Conservation (phyloP, 30 jellyfish, hydroid and myxozoan species). For the Hydractinia symbiolongicarpus region DNA sequence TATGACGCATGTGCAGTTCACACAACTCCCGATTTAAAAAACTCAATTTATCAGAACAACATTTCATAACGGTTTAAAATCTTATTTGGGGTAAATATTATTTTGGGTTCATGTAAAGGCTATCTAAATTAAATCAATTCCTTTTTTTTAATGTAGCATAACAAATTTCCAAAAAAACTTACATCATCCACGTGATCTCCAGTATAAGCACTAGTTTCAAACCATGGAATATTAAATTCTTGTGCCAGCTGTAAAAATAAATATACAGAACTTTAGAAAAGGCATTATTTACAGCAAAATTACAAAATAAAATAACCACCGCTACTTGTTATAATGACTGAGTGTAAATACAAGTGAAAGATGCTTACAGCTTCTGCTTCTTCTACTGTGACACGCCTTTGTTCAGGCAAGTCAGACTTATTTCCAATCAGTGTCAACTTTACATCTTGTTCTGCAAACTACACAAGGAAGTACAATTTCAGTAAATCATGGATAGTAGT, state of each 20-base stretch:
- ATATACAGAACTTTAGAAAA: neutral
- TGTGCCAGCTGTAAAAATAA: constrained; percentile 56
- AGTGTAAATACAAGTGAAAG: no score
- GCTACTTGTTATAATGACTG: neutral
- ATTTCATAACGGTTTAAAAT: no score
- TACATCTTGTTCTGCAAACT: constrained; percentile 87
- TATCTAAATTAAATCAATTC: neutral
- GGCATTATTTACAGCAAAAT: neutral
- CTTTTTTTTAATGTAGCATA: neutral
- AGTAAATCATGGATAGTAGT: no score
- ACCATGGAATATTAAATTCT: constrained; percentile 84
- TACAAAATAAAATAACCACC: neutral
- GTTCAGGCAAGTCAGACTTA: constrained; percentile 70
- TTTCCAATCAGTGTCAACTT: constrained; percentile 73
- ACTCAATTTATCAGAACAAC: neutral
- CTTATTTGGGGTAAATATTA: no score
- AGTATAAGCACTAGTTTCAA: constrained; percentile 93
- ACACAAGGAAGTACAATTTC: neutral
- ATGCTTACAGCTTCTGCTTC: constrained; percentile 70
- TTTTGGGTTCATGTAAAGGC: neutral
- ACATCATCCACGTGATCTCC: constrained; percentile 89
- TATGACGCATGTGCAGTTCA: no score
- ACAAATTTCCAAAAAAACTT: neutral
- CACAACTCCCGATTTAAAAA: neutral
- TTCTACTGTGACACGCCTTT: constrained; percentile 74